Conservation (phyloP, 2,113 vertebrate species). For the Numida meleagris region DNA sequence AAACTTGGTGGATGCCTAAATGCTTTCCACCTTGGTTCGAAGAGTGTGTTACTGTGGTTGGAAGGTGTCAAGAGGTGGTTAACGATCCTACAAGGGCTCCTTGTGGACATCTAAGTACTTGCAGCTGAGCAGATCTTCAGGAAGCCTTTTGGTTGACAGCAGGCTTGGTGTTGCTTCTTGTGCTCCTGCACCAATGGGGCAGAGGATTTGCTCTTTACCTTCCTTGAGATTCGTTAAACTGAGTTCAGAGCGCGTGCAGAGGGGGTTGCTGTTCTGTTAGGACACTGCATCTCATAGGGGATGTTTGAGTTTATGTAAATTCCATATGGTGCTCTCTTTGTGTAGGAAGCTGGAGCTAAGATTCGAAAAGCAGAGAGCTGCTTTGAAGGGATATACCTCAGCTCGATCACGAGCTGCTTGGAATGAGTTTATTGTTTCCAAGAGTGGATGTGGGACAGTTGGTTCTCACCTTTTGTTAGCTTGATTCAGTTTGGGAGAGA, state of each 20-base stretch:
- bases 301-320: not conserved
- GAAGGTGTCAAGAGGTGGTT: not conserved
- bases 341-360: not conserved
- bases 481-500: not conserved
- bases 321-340: not conserved
- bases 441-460: not conserved
- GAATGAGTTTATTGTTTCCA: not conserved
- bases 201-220: not conserved
- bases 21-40: not conserved
- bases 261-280: not conserved
- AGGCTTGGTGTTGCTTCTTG: not conserved
- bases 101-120: too few relatives aligned
- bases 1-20: not conserved
- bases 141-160: too few relatives aligned
- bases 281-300: not conserved
- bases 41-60: fast-evolving
- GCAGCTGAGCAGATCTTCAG: too few relatives aligned
- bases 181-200: fast-evolving
- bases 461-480: not conserved
- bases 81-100: too few relatives aligned
- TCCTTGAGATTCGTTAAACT: too few relatives aligned
- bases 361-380: constrained; percentile 11
- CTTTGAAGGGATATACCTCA: not conserved
- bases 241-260: not conserved
- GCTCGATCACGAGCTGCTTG: not conserved